Base-by-base conservation (phyloP, 2,888 invertebrate species). In the Spisula solida region DNA sequence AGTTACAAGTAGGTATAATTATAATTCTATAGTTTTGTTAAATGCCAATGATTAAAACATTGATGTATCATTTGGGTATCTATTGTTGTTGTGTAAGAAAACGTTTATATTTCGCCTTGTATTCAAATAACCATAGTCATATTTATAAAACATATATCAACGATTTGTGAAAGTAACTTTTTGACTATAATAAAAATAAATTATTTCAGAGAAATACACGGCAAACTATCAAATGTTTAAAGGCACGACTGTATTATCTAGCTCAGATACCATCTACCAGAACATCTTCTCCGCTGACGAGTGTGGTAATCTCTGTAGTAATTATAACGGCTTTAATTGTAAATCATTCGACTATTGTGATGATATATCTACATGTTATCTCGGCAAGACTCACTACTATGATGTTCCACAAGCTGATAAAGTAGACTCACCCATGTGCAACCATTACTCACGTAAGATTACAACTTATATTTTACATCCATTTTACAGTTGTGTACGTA, bases 291-390 rank as follows among this genome's bases (percentile, higher is more conserved):
- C 92, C 18, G 90, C 92, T 34, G 94, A 94, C 85, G 92, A 94
- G 82, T 95, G 95, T 84, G 95, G 94, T 55, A 93, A 93, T 82
- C 92, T 95, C 0, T 95, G 95, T 84, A 90, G 87, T 18, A 93
- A 94, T 86, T 94, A 94, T 83, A 89, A 90, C n/a, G 93, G 91
- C 25, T 95, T 95, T 88, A 89, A 83, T 82, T 95, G 95, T 89
- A 94, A 94, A 85, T 95, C 95, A 0, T 95, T 95, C 84, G 95
- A 95, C 88, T 95, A 90, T 86, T 95, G 95, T 82, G 90, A 90
- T 14, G 93, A 93, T 85, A 93, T 95, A 41, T 92, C 92, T 25
- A 93, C 94, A 0, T 95, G 95, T 86, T 94, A 94, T 79, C 91
- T 95, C 16, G 94, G 95, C 20, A 90, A 87, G 78, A 91, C 91